Percentiles rank a stretch among this genome's conserved stretches.
Evolutionary conservation across 2,888 invertebrate genomes (phyloP).

Genomic region (Ectobius pallidus): DNA sequence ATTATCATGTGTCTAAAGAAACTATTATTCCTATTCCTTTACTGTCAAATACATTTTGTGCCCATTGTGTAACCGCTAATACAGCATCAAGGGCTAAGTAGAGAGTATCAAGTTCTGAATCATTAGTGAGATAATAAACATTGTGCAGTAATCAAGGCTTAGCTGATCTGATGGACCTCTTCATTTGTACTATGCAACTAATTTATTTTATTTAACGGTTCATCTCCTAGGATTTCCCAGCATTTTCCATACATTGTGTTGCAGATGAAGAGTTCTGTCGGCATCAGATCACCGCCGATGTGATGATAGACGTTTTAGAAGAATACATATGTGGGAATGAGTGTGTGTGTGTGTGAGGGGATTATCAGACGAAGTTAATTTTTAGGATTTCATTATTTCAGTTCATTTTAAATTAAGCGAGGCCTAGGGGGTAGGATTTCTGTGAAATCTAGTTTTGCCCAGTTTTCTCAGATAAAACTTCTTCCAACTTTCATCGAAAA

Average conservation of each 20-base stretch:
- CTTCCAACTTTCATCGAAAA: no score
- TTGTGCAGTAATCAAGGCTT: not conserved
- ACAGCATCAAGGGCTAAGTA: conserved; percentile 15
- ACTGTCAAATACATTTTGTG: no score
- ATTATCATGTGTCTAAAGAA: no score
- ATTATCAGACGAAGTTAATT: not conserved
- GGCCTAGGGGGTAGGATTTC: no score
- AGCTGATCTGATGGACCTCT: not conserved
- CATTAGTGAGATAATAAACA: not conserved
- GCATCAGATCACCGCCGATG: not conserved
- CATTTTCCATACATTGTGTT: not conserved
- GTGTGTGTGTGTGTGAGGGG: conserved; percentile 10
- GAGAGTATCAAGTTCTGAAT: not conserved
- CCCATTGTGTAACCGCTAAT: no score
- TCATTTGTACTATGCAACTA: not conserved
- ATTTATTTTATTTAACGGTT: not conserved
- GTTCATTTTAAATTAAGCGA: no score
- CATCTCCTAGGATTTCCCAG: not conserved
- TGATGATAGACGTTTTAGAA: not conserved
- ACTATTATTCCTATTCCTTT: no score
- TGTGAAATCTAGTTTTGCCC: no score
- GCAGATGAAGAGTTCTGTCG: not conserved
- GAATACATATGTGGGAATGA: not conserved
- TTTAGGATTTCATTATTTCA: no score
- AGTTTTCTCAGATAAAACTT: no score